These are phyloP conservation scores for Cynaeus angustus DNA, from an alignment of 2,888 invertebrate genomes.

Conservation along the genomic window DNA sequence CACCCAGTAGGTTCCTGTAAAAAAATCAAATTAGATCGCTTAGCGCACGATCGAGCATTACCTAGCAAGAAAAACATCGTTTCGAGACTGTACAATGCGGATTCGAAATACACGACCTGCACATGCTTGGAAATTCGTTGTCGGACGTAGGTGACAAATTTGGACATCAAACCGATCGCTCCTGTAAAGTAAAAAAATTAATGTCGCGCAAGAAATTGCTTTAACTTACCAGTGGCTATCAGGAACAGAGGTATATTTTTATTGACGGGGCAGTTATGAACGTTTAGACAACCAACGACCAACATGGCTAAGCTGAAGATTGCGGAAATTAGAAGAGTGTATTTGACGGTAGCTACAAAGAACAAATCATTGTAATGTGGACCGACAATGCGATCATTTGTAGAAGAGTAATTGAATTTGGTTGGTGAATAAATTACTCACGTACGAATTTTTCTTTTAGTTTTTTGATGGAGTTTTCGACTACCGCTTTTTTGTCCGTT, in stretches of 20 bases:
- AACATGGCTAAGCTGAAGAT: slow-evolving; percentile 61
- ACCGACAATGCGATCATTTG: too few species aligned
- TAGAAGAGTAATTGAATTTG: too few species aligned
- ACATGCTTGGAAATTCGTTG: slow-evolving; percentile 48
- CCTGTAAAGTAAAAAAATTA: slow-evolving; percentile 52
- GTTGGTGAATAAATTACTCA: slow-evolving; percentile 51
- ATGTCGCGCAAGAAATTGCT: neutral
- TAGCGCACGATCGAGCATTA: slow-evolving; percentile 44
- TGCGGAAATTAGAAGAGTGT: slow-evolving; percentile 59
- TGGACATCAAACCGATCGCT: slow-evolving; percentile 62
- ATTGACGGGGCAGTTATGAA: slow-evolving; percentile 63
- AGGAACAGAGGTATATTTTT: slow-evolving; percentile 65
- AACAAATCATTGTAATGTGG: too few species aligned
- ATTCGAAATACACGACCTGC: slow-evolving; percentile 57
- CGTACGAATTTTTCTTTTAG: slow-evolving; percentile 58
- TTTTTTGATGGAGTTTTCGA: slow-evolving; percentile 49
- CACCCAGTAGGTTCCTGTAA: slow-evolving; percentile 56
- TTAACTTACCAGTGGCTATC: slow-evolving; percentile 62
- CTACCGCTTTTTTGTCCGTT: slow-evolving; percentile 14
- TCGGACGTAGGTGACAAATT: slow-evolving; percentile 56
- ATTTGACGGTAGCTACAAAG: slow-evolving; percentile 61
- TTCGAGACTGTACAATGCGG: slow-evolving; percentile 61
- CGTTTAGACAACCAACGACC: slow-evolving; percentile 61
- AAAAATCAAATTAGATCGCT: neutral
- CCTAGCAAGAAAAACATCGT: slow-evolving; percentile 61